Conservation (phyloP, 2,888 invertebrate genomes). For the Athrips mouffetella region DNA sequence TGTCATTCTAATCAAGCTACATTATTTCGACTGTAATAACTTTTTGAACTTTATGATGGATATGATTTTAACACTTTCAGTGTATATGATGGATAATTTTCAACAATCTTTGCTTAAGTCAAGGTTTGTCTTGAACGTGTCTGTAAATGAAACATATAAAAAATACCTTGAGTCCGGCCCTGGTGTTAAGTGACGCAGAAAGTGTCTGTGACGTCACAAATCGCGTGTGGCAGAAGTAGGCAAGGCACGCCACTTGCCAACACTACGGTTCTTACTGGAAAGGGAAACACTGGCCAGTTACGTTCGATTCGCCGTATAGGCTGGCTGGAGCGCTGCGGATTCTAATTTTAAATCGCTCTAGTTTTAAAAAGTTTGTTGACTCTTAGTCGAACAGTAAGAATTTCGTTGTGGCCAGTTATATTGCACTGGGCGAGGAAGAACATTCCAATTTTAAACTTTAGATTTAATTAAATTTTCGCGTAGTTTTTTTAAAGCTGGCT, state of each 20-base stretch:
- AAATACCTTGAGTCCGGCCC: not conserved
- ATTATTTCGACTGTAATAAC: too few species aligned
- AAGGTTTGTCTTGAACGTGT: not conserved
- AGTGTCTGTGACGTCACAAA: constrained; percentile 41
- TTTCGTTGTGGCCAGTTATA: not conserved
- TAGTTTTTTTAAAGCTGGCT: not conserved
- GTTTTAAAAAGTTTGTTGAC: not conserved
- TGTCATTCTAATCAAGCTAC: too few species aligned
- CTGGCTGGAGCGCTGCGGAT: constrained; percentile 8
- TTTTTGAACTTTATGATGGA: too few species aligned
- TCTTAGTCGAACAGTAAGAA: too few species aligned
- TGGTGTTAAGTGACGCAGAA: constrained; percentile 28
- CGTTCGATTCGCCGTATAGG: constrained; percentile 20
- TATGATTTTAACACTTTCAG: too few species aligned
- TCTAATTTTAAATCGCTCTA: not conserved
- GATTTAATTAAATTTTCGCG: not conserved
- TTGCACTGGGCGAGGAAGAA: too few species aligned
- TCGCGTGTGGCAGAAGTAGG: constrained; percentile 30
- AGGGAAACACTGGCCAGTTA: constrained; percentile 14
- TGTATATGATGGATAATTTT: not conserved
- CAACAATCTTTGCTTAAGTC: not conserved
- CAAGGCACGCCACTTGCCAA: constrained; percentile 17
- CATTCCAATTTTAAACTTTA: too few species aligned
- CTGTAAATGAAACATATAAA: not conserved
- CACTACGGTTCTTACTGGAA: not conserved